Evolutionary conservation across 2,888 invertebrate genomes (phyloP).

Genomic region (Acleris laterana): DNA sequence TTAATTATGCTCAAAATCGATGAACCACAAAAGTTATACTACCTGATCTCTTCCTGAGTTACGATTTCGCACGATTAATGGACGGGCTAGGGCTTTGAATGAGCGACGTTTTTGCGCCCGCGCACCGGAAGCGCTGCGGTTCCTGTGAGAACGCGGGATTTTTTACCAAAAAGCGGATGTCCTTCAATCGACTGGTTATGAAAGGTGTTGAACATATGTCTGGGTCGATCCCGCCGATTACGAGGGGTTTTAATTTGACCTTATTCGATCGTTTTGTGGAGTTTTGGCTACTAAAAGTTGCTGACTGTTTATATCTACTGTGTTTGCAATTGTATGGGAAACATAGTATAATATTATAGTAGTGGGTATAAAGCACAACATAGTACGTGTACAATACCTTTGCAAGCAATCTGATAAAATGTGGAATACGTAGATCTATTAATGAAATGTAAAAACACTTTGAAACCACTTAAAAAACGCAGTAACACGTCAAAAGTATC

Average conservation of each 20-base stretch:
- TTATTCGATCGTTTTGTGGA: slow-evolving; percentile 1
- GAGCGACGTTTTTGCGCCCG: slow-evolving; percentile 80
- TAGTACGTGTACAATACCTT: no score
- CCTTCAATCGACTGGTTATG: slow-evolving; percentile 83
- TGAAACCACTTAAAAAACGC: no score
- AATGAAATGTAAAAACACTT: no score
- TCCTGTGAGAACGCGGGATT: slow-evolving; percentile 83
- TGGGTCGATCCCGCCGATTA: slow-evolving; percentile 65
- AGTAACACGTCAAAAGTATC: no score
- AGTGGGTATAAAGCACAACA: no score
- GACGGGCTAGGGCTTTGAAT: slow-evolving; percentile 55
- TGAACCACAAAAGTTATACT: slow-evolving; percentile 1
- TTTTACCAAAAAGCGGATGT: slow-evolving; percentile 83
- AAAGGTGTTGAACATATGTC: slow-evolving; percentile 84
- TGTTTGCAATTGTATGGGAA: no score
- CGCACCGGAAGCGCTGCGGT: slow-evolving; percentile 80
- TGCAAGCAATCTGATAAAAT: no score
- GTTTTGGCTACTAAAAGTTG: no score
- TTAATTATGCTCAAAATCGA: neutral
- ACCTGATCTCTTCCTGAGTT: neutral
- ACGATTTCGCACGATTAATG: slow-evolving; percentile 31
- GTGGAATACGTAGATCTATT: no score
- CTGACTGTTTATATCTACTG: no score
- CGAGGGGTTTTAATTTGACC: slow-evolving; percentile 39
- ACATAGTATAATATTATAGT: no score